phyloP scores from a whole-genome alignment of 2,888 invertebrate genomes.

The Latheticus oryzae region DNA sequence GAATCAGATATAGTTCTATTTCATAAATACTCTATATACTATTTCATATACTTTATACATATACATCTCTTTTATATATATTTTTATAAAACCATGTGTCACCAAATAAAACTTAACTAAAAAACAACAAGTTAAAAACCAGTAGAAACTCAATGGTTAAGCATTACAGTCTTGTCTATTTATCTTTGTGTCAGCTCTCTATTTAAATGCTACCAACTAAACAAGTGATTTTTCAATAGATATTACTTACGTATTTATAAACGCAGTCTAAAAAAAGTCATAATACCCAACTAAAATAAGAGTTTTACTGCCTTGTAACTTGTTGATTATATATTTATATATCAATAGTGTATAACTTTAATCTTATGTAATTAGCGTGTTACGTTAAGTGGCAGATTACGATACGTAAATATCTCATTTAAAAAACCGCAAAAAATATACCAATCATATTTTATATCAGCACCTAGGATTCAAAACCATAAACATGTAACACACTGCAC shows the following conservation, averaged over 20 bases:
- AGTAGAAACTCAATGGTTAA: conserved; percentile 55
- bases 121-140: conserved; percentile 58
- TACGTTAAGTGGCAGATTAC: conserved; percentile 64
- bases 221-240: conserved; percentile 58
- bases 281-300: conserved; percentile 50
- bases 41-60: conserved; percentile 66
- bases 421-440: conserved; percentile 61
- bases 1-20: conserved; percentile 64
- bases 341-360: conserved; percentile 62
- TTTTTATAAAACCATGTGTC: conserved; percentile 67
- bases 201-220: conserved; percentile 54
- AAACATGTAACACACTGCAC: conserved; percentile 47
- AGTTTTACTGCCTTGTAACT: conserved; percentile 54
- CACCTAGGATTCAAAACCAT: conserved; percentile 57
- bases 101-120: conserved; percentile 65
- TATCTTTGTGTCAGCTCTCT: too few relatives aligned
- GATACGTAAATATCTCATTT: conserved; percentile 54
- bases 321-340: conserved; percentile 52
- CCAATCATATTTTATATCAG: conserved; percentile 48
- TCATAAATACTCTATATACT: conserved; percentile 64
- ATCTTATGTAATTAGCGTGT: conserved; percentile 62
- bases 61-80: conserved; percentile 65
- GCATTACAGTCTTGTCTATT: conserved; percentile 63
- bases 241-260: conserved; percentile 57
- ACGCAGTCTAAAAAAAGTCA: conserved; percentile 56